These are phyloP conservation scores for Pyrrhosoma nymphula DNA, from an alignment of 2,888 invertebrate species.

Conservation along the genomic window DNA sequence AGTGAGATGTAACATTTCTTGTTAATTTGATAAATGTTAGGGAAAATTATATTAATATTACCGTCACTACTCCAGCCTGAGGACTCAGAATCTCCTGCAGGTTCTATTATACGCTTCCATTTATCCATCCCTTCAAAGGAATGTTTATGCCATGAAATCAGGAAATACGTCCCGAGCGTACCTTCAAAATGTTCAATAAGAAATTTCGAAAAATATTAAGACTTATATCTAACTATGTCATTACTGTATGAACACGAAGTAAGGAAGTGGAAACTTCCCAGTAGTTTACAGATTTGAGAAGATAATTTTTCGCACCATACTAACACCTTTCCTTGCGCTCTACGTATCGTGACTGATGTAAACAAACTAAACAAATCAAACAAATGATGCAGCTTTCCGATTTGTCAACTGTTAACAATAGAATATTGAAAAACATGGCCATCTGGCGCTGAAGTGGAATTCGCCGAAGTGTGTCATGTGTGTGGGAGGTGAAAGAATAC, in stretches of 20 bases:
- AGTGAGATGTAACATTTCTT: too few species aligned
- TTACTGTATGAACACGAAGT: too few species aligned
- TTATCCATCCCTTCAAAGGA: conserved; percentile 64
- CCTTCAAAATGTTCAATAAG: neutral
- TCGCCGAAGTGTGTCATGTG: neutral
- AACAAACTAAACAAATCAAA: neutral
- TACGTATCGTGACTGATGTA: neutral
- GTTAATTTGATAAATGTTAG: too few species aligned
- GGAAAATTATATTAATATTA: neutral
- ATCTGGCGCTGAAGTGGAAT: neutral
- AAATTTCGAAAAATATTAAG: too few species aligned
- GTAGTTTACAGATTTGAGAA: too few species aligned
- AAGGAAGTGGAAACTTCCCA: too few species aligned
- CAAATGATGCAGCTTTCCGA: neutral
- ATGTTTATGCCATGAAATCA: neutral
- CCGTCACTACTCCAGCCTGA: conserved; percentile 68
- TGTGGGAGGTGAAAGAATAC: too few species aligned
- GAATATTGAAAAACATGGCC: neutral
- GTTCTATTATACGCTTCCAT: conserved; percentile 70
- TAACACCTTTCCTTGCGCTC: neutral
- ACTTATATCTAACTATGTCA: too few species aligned
- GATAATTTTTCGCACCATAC: too few species aligned
- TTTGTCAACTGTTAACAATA: neutral
- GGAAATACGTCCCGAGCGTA: neutral
- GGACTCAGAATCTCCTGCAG: conserved; percentile 76